Evolutionary conservation across 2,113 vertebrate species (phyloP).

Genomic region (Notarius quadriscutis): DNA sequence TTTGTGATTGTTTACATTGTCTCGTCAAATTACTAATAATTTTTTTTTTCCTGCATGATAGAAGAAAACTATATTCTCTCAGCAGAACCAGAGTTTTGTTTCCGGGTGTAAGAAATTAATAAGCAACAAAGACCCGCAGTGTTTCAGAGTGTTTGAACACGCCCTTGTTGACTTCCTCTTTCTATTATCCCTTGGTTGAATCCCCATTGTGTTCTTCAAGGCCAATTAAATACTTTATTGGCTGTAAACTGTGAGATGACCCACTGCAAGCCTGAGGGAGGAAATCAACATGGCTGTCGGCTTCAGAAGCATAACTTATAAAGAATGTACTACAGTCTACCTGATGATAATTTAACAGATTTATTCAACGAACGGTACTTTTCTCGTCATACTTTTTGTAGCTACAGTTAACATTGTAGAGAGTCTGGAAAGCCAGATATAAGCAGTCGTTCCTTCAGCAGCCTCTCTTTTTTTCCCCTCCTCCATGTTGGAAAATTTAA

Average conservation of each 20-base stretch:
- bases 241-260: conserved; percentile 4
- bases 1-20: conserved; percentile 57
- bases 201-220: background rate
- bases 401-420: background rate
- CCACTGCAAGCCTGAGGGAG: background rate
- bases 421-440: background rate
- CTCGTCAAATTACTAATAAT: conserved; percentile 7
- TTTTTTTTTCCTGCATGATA: background rate
- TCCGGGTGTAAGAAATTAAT: background rate
- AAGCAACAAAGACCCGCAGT: background rate
- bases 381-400: background rate
- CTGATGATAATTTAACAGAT: background rate
- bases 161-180: background rate
- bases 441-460: background rate
- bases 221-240: conserved; percentile 2
- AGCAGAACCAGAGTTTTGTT: background rate
- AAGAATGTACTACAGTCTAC: background rate
- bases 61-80: background rate
- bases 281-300: background rate
- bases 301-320: background rate
- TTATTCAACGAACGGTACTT: background rate
- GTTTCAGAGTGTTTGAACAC: background rate
- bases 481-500: background rate
- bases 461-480: background rate
- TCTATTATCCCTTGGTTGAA: background rate